These are phyloP conservation scores for Rostratula benghalensis DNA, from an alignment of 2,113 vertebrate genomes.

Conservation along the genomic window DNA sequence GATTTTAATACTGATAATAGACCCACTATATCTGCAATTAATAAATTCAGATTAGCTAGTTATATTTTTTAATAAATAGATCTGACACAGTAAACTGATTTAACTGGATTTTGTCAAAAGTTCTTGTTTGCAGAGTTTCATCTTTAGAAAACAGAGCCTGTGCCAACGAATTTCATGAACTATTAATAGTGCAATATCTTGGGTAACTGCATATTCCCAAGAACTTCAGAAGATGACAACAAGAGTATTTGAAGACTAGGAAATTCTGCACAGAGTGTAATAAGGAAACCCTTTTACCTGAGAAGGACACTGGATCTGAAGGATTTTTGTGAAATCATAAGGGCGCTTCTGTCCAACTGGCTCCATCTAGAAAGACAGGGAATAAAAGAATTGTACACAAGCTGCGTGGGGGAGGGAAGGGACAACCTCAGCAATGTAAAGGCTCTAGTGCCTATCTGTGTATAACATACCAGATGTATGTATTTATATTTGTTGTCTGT, in stretches of 20 bases:
- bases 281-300: constrained; percentile 59
- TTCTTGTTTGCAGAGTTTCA: neutral
- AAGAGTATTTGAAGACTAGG: neutral
- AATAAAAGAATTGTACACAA: neutral
- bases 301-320: constrained; percentile 58
- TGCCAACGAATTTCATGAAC: neutral
- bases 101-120: neutral
- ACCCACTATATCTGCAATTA: neutral
- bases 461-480: neutral
- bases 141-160: neutral
- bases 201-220: neutral
- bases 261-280: neutral
- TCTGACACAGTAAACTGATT: neutral
- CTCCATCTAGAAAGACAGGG: constrained; percentile 64
- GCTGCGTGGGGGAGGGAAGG: neutral
- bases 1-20: neutral
- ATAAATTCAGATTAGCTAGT: neutral
- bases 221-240: neutral
- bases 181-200: neutral
- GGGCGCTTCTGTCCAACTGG: constrained; percentile 66
- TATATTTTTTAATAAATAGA: too few species aligned
- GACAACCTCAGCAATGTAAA: neutral
- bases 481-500: neutral
- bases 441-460: neutral
- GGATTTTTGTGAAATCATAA: neutral